These are phyloP conservation scores for Archaeoteleia sp. DNA, from an alignment of 2,888 invertebrate species.

Conservation along the genomic window DNA sequence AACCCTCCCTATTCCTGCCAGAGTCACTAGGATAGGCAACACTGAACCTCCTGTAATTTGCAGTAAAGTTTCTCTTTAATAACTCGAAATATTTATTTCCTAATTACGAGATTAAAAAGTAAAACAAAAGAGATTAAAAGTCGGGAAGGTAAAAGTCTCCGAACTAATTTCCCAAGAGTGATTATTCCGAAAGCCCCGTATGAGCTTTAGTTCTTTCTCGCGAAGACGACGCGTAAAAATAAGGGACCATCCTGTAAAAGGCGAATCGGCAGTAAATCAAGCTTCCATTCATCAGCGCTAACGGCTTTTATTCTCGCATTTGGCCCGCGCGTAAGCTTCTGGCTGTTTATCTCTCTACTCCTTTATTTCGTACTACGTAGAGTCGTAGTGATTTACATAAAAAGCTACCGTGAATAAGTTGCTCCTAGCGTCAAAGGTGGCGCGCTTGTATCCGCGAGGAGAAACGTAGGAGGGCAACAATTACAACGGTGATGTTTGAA, in stretches of 20 bases:
- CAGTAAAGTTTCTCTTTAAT: too few species aligned
- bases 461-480: too few species aligned
- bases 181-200: constrained; percentile 23
- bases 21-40: too few species aligned
- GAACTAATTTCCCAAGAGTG: too few species aligned
- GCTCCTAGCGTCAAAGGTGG: constrained; percentile 27
- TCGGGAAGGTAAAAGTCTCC: too few species aligned
- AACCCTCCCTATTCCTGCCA: too few species aligned
- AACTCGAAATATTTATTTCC: too few species aligned
- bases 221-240: constrained; percentile 31
- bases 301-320: constrained; percentile 60
- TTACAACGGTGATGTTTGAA: too few species aligned
- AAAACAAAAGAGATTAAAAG: too few species aligned
- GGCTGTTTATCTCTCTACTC: constrained; percentile 54
- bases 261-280: constrained; percentile 55
- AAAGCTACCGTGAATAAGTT: constrained; percentile 47
- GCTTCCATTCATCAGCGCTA: constrained; percentile 59
- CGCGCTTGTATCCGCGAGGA: too few species aligned
- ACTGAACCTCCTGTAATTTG: too few species aligned
- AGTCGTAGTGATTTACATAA: constrained; percentile 55
- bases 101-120: too few species aligned
- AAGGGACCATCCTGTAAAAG: constrained; percentile 34
- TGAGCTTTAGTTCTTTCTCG: constrained; percentile 39
- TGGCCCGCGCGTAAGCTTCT: constrained; percentile 71
- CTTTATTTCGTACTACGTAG: constrained; percentile 52